Conservation (phyloP, 2,113 vertebrate species). For the Petrocephalus microphthalmus region DNA sequence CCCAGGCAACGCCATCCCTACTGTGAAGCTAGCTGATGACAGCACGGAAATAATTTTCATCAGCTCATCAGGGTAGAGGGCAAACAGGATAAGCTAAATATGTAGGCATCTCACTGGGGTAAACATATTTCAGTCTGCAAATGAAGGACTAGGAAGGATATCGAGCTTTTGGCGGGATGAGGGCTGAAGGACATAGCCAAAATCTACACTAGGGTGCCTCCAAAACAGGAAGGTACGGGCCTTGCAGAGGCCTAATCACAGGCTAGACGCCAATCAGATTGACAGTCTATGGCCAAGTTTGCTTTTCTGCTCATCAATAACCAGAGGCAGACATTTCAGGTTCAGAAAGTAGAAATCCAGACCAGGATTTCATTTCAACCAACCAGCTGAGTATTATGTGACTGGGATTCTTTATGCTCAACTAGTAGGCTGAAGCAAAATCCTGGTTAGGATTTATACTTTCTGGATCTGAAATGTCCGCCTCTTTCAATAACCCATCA, state of each 20-base stretch:
- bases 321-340: too few relatives aligned
- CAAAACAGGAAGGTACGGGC: not conserved
- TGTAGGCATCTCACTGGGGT: not conserved
- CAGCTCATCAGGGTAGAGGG: slow-evolving; percentile 1
- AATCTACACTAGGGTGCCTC: not conserved
- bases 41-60: not conserved
- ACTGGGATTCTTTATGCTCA: too few relatives aligned
- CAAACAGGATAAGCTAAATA: slow-evolving; percentile 7
- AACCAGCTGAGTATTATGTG: too few relatives aligned
- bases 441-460: too few relatives aligned
- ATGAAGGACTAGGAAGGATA: not conserved
- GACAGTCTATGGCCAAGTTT: not conserved
- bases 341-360: too few relatives aligned
- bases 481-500: not conserved
- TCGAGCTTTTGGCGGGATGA: not conserved
- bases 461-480: too few relatives aligned
- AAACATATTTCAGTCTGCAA: not conserved
- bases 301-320: not conserved
- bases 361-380: too few relatives aligned
- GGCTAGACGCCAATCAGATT: not conserved
- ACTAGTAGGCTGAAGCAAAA: too few relatives aligned
- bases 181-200: not conserved
- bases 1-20: not conserved
- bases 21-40: not conserved
- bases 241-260: not conserved